Percentiles rank a stretch among this genome's conserved stretches.
phyloP scores from a whole-genome alignment of 2,797 vertebrate genomes.

The Distichodus sexfasciatus region DNA sequence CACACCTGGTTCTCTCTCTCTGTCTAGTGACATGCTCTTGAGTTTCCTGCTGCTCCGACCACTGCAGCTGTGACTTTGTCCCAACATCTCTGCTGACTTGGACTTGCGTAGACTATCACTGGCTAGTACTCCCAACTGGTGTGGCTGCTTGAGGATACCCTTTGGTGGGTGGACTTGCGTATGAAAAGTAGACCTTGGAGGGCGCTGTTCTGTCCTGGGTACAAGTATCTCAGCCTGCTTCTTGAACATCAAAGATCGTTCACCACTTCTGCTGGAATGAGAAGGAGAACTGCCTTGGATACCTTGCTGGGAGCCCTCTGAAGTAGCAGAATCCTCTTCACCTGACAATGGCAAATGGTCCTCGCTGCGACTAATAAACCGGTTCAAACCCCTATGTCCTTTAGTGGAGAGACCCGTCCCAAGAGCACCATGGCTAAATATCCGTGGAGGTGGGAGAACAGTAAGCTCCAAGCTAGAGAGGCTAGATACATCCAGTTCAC shows the following conservation, averaged over 20 bases:
- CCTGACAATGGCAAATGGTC: slow-evolving; percentile 60
- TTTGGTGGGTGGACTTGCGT: slow-evolving; percentile 55
- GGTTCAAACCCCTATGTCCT: slow-evolving; percentile 38
- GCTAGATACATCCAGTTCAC: slow-evolving; percentile 73
- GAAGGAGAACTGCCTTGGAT: slow-evolving; percentile 52
- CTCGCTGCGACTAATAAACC: slow-evolving; percentile 62
- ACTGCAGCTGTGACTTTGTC: neutral
- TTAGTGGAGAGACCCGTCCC: neutral
- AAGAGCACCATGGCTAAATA: slow-evolving; percentile 45
- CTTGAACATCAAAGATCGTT: slow-evolving; percentile 72
- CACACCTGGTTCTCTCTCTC: slow-evolving; percentile 10
- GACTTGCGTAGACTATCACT: slow-evolving; percentile 71
- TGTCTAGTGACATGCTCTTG: slow-evolving; percentile 48
- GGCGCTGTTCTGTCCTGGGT: slow-evolving; percentile 34
- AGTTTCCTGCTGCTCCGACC: neutral
- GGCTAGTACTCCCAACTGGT: slow-evolving; percentile 39
- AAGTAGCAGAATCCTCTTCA: slow-evolving; percentile 40
- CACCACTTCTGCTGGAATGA: slow-evolving; percentile 66
- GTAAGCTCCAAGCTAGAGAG: slow-evolving; percentile 66
- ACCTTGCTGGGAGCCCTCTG: slow-evolving; percentile 51
- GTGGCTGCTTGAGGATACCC: slow-evolving; percentile 78
- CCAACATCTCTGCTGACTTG: slow-evolving; percentile 69
- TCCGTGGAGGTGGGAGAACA: slow-evolving; percentile 44
- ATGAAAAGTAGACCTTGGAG: slow-evolving; percentile 44
- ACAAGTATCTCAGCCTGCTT: slow-evolving; percentile 70